phyloP scores from a whole-genome alignment of 2,888 invertebrate genomes.

The Drosophila cognata region DNA sequence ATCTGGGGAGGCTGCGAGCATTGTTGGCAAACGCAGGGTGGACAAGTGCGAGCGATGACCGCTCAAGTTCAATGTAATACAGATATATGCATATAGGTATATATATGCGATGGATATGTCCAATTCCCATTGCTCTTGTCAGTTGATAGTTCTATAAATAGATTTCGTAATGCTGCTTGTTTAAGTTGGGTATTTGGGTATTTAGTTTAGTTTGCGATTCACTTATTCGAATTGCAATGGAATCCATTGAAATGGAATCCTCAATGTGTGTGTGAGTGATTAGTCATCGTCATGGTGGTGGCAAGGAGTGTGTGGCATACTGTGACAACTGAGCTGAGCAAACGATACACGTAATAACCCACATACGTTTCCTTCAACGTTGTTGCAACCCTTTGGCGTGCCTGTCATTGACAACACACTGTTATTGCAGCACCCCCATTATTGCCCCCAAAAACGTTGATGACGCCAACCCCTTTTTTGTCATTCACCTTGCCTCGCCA shows the following conservation, averaged over 20 bases:
- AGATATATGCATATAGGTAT: neutral
- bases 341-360: conserved; percentile 10
- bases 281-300: neutral
- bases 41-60: conserved; percentile 29
- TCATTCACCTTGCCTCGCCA: conserved; percentile 3
- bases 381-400: conserved; percentile 9
- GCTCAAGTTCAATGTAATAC: conserved; percentile 44
- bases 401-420: conserved; percentile 7
- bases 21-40: neutral
- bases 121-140: neutral
- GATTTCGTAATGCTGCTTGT: neutral
- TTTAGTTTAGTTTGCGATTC: neutral
- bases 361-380: conserved; percentile 7
- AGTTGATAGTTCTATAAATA: neutral
- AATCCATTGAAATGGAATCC: neutral
- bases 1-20: conserved; percentile 8
- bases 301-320: neutral
- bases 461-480: neutral
- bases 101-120: neutral
- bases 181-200: neutral
- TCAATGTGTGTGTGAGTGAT: neutral
- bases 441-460: neutral
- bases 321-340: neutral
- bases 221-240: neutral
- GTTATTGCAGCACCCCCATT: neutral